These are phyloP conservation scores for Alexandromys fortis DNA, from an alignment of 2,113 vertebrate genomes.

Conservation along the genomic window DNA sequence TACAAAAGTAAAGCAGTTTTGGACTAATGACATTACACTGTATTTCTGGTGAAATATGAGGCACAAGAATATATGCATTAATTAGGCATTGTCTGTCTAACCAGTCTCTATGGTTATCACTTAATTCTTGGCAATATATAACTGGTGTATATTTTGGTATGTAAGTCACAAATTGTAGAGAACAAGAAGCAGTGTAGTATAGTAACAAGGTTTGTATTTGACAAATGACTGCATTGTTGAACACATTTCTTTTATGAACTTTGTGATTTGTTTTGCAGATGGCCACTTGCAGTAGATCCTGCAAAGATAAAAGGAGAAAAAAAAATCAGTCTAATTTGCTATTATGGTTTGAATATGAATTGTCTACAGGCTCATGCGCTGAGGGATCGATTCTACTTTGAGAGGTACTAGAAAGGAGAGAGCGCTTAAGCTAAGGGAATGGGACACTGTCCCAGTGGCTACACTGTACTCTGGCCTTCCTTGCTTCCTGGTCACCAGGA, in stretches of 20 bases:
- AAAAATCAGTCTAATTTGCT: constrained; percentile 51
- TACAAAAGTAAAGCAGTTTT: constrained; percentile 79
- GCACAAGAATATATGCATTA: constrained; percentile 82
- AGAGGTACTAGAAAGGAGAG: not conserved
- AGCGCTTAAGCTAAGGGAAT: not conserved
- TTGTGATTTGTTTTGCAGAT: constrained; percentile 24
- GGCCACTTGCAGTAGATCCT: constrained; percentile 84
- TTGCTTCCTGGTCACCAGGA: not conserved
- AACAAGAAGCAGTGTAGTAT: constrained; percentile 82
- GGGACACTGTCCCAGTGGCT: not conserved
- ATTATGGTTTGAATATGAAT: not conserved
- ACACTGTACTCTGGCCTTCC: not conserved
- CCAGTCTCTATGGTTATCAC: constrained; percentile 79
- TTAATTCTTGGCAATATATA: constrained; percentile 87
- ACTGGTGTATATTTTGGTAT: constrained; percentile 83
- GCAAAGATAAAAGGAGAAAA: constrained; percentile 70
- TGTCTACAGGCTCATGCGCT: not conserved
- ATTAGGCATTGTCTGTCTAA: constrained; percentile 83
- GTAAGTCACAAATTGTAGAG: constrained; percentile 83
- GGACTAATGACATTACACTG: constrained; percentile 78
- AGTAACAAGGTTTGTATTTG: constrained; percentile 78
- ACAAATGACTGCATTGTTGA: constrained; percentile 84
- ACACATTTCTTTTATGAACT: constrained; percentile 65
- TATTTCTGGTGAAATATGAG: constrained; percentile 83
- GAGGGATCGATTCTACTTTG: not conserved